Evolutionary conservation across 2,888 invertebrate genomes (phyloP), one percentile per base, ranked within the genome.

Genomic region (Eueremaeus valkanovi): DNA sequence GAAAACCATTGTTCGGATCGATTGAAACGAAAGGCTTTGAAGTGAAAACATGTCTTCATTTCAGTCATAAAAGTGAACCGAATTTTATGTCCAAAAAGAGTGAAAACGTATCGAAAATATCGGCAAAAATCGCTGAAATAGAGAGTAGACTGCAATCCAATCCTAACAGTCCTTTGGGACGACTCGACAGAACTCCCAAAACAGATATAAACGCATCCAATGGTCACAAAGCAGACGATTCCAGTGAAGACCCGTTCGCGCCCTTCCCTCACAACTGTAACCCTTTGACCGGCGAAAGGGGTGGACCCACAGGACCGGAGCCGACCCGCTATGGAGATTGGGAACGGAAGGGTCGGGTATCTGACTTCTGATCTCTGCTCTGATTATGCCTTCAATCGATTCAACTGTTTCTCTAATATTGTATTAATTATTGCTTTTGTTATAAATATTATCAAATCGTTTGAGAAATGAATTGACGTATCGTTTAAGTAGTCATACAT

Each of bases 261-360:
- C 79, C 79, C 24, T 80, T 80, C 73, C 79, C 78, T 8, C 74
- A 79, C 45, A 42, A 70, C 9, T 68, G 36, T 36, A 80, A 98
- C 85, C 97, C 97, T 6, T 82, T 88, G 76, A 98, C 97, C 8
- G 98, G 98, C 16, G 98, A 99, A 87, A 85, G 93, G 76, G 94
- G 94, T 49, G 98, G 98, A 0, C 98, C 98, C 0, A 86, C 88
- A 80, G 99, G 99, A 8, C 99, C 97, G 0, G 99, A 99, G 86
- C 99, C 99, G 11, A 99, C 99, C 16, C 88, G 99, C 80, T 99
- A 94, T 85, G 99, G 99, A 1, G 99, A 99, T 85, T 99, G 99
- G 99, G 99, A 99, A 83, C 88, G 98, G 79, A 99, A 99, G 83
- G 99, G 99, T 77, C 87, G 98, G 82, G 95, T 95, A 51, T 88